Evolutionary conservation across 2,797 vertebrate species (phyloP).

Genomic region (Mico argentatus): DNA sequence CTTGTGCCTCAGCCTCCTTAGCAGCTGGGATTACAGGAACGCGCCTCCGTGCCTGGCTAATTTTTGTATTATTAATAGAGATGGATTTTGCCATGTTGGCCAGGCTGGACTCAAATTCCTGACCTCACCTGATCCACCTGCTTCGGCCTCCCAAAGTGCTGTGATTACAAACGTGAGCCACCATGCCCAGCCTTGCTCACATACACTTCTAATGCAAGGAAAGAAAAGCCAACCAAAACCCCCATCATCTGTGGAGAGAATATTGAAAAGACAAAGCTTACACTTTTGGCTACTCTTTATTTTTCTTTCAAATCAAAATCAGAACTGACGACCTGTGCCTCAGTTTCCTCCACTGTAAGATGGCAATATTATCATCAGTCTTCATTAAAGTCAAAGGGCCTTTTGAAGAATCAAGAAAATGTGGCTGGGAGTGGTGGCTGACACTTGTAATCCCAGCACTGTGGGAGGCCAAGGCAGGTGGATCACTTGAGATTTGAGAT

Average conservation of each 20-base stretch:
- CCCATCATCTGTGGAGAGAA: neutral
- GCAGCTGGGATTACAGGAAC: neutral
- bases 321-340: neutral
- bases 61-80: neutral
- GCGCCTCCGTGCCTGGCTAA: neutral
- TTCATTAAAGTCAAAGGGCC: neutral
- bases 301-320: neutral
- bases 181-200: neutral
- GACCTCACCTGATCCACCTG: neutral
- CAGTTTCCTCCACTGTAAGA: neutral
- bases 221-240: slow-evolving; percentile 3
- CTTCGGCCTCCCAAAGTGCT: neutral
- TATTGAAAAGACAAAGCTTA: neutral
- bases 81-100: neutral
- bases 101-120: neutral
- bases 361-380: neutral
- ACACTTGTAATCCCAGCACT: neutral
- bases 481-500: neutral
- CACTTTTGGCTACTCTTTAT: neutral
- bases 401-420: slow-evolving; percentile 22
- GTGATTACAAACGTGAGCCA: neutral
- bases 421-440: neutral
- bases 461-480: neutral
- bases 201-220: neutral
- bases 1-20: neutral